A percentile compares a stretch with the other conserved stretches of the same genome.
Conservation (phyloP, 2,888 invertebrate genomes). For the Megastigmus dorsalis region DNA sequence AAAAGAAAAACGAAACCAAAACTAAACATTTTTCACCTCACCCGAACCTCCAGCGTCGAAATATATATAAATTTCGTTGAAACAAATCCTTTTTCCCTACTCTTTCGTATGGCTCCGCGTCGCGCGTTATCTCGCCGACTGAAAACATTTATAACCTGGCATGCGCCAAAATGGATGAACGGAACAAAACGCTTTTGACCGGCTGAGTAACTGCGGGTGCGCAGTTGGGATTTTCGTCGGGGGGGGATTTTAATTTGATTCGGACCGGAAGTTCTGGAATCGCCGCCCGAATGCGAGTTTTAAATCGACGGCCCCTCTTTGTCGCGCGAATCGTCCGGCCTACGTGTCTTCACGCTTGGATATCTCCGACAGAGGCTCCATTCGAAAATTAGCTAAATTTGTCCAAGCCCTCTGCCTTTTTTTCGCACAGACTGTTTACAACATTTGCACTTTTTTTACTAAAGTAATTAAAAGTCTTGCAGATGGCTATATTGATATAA, state of each 20-base stretch:
- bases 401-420: neutral
- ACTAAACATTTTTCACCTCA: neutral
- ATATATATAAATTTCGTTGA: too few relatives aligned
- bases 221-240: conserved; percentile 13
- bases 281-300: neutral
- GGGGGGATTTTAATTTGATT: conserved; percentile 13
- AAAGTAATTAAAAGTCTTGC: too few relatives aligned
- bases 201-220: conserved; percentile 29
- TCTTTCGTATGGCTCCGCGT: neutral
- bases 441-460: too few relatives aligned
- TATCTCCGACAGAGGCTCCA: neutral
- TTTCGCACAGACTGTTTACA: neutral
- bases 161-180: neutral
- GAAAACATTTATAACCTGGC: conserved; percentile 27
- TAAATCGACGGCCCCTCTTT: neutral
- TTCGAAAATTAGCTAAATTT: neutral
- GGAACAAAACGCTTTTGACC: conserved; percentile 24
- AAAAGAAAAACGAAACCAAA: neutral
- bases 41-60: conserved; percentile 3
- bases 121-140: neutral
- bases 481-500: neutral
- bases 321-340: neutral
- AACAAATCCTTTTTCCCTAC: too few relatives aligned
- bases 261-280: neutral
- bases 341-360: neutral